Evolutionary conservation across 2,113 vertebrate species (phyloP), one percentile per base, ranked within the genome.

Genomic region (Bucco capensis): DNA sequence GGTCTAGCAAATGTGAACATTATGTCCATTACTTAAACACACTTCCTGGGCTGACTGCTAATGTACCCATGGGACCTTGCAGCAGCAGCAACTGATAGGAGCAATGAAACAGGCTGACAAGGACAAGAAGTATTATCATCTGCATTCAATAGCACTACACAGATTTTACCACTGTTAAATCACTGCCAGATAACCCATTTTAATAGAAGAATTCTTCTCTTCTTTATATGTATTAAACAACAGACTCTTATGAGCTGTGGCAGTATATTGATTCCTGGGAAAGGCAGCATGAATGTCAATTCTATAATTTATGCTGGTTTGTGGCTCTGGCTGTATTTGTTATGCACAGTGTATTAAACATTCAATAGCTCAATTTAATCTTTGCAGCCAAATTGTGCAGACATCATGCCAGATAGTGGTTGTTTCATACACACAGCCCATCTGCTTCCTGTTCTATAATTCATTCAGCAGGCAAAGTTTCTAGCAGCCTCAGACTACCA

Each of bases 1-100:
- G 97, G 97, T 98, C 98, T 98, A 98, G 98, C 97, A 98, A 98
- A 98, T 98, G 98, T 98, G 98, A 98, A 98, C 98, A 98, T 98
- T 98, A 98, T 98, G 98, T 98, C 98, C 98, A 98, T 98, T 98
- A 98, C 98, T 98, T 98, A 98, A 98, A 98, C 98, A 98, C 98
- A 98, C 98, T 98, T 98, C 98, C 98, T 98, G 98, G 98, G 96
- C 97, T 98, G 98, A 98, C 98, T 98, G 98, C 97, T 98, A 98
- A 98, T 98, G 98, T 98, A 98, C 98, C 97, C 98, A 95, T 86
- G 98, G 97, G 97, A 98, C 97, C 94, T 96, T 96, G 95, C 96
- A 94, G 97, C 95, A 96, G 92, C 95, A 96, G 94, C 95, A 95
- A 97, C 97, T 97, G 98, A 98, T 98, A 97, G 97, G 92, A 96